These are phyloP conservation scores for Cecropterus lyciades DNA, from an alignment of 1,140 invertebrate species.

Conservation along the genomic window DNA sequence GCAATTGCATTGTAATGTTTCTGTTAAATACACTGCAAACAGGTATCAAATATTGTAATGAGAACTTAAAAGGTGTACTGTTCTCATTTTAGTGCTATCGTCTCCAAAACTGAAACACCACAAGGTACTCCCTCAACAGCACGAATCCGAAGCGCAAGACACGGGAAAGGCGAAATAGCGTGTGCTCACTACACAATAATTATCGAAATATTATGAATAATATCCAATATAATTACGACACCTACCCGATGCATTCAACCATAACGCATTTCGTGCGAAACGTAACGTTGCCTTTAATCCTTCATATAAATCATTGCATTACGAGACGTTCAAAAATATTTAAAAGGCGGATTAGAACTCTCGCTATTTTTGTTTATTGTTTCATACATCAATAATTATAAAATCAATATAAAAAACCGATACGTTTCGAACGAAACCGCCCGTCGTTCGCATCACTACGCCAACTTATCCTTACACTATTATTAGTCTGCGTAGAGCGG, in stretches of 20 bases:
- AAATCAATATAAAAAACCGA: slow-evolving; percentile 14
- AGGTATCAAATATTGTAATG: too few species aligned
- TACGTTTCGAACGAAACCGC: slow-evolving; percentile 24
- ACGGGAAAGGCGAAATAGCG: slow-evolving; percentile 76
- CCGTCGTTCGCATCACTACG: slow-evolving; percentile 20
- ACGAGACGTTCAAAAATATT: slow-evolving; percentile 33
- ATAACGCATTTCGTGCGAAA: slow-evolving; percentile 4
- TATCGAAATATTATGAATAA: slow-evolving; percentile 28
- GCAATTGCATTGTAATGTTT: too few species aligned
- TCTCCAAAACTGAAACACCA: too few species aligned
- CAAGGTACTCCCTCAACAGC: not conserved
- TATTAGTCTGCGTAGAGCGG: slow-evolving; percentile 33
- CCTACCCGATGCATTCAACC: slow-evolving; percentile 12
- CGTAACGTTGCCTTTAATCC: slow-evolving; percentile 4
- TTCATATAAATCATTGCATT: not conserved
- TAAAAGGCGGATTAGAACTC: slow-evolving; percentile 33
- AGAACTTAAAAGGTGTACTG: too few species aligned
- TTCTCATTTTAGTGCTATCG: too few species aligned
- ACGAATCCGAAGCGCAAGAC: slow-evolving; percentile 44
- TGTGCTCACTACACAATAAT: slow-evolving; percentile 65
- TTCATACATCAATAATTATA: slow-evolving; percentile 1
- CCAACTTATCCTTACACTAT: slow-evolving; percentile 22
- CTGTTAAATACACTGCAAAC: too few species aligned
- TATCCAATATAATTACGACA: slow-evolving; percentile 32
- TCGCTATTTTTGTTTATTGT: slow-evolving; percentile 13